These are phyloP conservation scores for Discoglossus pictus DNA, from an alignment of 2,797 vertebrate species.

Conservation along the genomic window DNA sequence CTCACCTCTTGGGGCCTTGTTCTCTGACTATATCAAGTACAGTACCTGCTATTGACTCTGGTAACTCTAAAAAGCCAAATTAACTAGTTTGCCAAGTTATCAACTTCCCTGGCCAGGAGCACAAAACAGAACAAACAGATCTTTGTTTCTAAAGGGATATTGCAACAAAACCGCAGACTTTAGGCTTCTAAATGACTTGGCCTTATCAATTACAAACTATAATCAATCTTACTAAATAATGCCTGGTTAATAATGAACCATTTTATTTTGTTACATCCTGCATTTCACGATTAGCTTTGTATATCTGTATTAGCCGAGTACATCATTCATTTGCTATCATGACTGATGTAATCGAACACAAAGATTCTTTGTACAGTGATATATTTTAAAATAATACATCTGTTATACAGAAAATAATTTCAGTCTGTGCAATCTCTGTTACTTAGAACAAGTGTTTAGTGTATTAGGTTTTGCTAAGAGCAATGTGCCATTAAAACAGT, in stretches of 20 bases:
- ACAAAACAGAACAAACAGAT: constrained; percentile 14
- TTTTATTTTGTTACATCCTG: not conserved
- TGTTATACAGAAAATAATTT: constrained; percentile 25
- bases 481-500: constrained; percentile 15
- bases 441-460: constrained; percentile 26
- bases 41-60: constrained; percentile 1
- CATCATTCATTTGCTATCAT: constrained; percentile 1
- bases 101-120: not conserved
- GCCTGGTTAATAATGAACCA: not conserved
- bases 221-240: constrained; percentile 4
- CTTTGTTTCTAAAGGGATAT: constrained; percentile 10
- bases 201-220: not conserved
- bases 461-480: constrained; percentile 36
- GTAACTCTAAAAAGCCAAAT: not conserved
- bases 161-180: not conserved
- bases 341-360: constrained; percentile 17
- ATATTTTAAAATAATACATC: constrained; percentile 25
- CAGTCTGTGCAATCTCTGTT: constrained; percentile 15
- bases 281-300: not conserved
- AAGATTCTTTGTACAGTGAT: constrained; percentile 23
- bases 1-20: not conserved
- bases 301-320: constrained; percentile 1
- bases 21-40: not conserved
- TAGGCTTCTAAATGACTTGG: not conserved
- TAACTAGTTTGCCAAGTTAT: constrained; percentile 14